A percentile compares a stretch with the other conserved stretches of the same genome.
These are phyloP conservation scores for Choloepus didactylus DNA, from an alignment of 2,797 vertebrate species.

Conservation along the genomic window DNA sequence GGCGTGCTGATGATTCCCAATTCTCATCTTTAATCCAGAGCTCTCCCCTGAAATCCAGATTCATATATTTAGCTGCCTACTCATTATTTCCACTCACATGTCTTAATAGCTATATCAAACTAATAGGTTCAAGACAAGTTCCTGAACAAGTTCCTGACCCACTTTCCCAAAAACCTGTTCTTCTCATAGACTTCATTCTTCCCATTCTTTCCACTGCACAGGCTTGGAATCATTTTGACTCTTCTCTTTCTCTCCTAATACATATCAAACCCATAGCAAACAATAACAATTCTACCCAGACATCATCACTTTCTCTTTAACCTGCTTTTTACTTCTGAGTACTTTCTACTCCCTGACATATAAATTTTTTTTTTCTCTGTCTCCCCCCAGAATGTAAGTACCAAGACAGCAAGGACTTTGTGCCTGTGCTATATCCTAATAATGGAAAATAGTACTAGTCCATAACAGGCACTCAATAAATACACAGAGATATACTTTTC, in stretches of 20 bases:
- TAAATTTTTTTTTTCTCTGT: background rate
- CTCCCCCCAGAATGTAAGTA: background rate
- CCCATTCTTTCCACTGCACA: background rate
- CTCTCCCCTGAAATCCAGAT: constrained; percentile 2
- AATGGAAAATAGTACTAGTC: background rate
- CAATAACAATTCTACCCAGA: background rate
- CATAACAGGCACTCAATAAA: background rate
- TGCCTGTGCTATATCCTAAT: background rate
- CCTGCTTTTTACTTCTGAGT: background rate
- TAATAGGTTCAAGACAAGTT: background rate
- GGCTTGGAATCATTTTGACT: background rate
- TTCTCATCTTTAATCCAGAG: constrained; percentile 16
- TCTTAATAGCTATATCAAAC: background rate
- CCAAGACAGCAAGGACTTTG: background rate
- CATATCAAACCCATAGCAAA: background rate
- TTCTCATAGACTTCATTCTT: background rate
- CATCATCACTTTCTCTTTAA: constrained; percentile 1
- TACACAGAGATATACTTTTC: background rate
- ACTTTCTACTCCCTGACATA: background rate
- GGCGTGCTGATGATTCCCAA: background rate
- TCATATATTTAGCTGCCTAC: background rate
- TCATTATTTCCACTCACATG: background rate
- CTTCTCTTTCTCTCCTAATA: background rate
- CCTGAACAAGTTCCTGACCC: background rate
- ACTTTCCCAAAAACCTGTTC: no score